Base-by-base conservation (phyloP, 2,888 invertebrate species). In the Callinectes sapidus region DNA sequence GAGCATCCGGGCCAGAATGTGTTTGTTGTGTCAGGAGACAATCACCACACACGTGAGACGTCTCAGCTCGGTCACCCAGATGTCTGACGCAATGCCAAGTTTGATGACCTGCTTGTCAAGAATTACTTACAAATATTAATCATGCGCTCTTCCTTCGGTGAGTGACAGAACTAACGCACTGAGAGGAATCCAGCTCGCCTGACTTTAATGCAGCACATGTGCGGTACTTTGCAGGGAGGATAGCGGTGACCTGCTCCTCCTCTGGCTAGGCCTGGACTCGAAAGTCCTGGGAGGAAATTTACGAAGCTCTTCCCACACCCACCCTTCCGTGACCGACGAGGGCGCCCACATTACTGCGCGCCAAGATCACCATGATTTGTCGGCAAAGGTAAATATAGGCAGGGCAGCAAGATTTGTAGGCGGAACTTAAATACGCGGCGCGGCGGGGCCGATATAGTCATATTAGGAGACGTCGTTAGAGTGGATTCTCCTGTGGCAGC, bases 301-400 rank as follows among this genome's bases (percentile, higher is more conserved):
- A n/a, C 81, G 81, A 66, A 42, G 85, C 8, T 28, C 55, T 89
- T 89, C 92, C 89, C 92, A 91, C 91, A 91, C 87, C 35, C 14
- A 28, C 89, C 32, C 91, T 35, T 87, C 61, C 48, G 81, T 77
- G 88, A 48, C 88, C 71, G 77, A 39, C 5, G 42, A 87, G 71
- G 61, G 39, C 87, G 42, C 54, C 81, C 54, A 55, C 90, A 90
- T 77, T 87, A 71, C 42, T 55, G 35, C 77, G 87, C 55, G 48
- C 87, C 55, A 48, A n/a, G 90, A 92, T 92, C 87, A 87, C 90
- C 92, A 71, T 90, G 86, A 90, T 90, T 92, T 90, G 87, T 92
- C 90, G 90, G 90, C 71, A 35, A 61, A 86, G 92, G 87, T 92
- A 92, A 92, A 92, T 90, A 92, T 55, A 87, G 66, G n/a, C 92